Evolutionary conservation across 2,888 invertebrate species (phyloP).

Genomic region (Lissocephala sabroskyi): DNA sequence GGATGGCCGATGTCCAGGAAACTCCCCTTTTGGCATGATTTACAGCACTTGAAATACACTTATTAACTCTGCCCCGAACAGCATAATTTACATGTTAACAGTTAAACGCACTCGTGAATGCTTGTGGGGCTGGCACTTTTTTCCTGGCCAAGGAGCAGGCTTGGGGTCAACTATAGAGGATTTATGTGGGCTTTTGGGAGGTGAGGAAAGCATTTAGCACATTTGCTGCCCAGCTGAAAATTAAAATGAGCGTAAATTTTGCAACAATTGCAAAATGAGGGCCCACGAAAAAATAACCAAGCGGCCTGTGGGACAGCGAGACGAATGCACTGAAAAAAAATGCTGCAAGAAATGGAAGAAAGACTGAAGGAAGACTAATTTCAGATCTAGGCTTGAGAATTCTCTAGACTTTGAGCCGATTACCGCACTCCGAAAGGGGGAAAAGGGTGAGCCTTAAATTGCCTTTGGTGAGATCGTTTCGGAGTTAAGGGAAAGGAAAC

Average conservation of each 20-base stretch:
- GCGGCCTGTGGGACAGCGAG: too few relatives aligned
- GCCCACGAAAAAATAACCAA: too few relatives aligned
- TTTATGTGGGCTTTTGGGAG: slow-evolving; percentile 33
- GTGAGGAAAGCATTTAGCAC: slow-evolving; percentile 39
- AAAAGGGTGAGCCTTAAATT: too few relatives aligned
- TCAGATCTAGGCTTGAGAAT: too few relatives aligned
- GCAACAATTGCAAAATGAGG: slow-evolving; percentile 69
- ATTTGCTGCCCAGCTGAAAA: slow-evolving; percentile 45
- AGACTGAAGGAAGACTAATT: too few relatives aligned
- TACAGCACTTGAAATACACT: slow-evolving; percentile 49
- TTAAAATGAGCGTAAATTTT: slow-evolving; percentile 67
- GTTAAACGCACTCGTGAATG: slow-evolving; percentile 68
- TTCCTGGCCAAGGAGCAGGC: slow-evolving; percentile 13
- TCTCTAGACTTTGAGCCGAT: too few relatives aligned
- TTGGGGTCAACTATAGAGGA: slow-evolving; percentile 34
- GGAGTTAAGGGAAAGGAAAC: too few relatives aligned
- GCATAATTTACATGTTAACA: slow-evolving; percentile 70
- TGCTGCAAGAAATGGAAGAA: too few relatives aligned
- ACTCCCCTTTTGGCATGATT: slow-evolving; percentile 41
- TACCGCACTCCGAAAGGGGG: too few relatives aligned
- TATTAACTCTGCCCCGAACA: slow-evolving; percentile 57
- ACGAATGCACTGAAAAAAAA: too few relatives aligned
- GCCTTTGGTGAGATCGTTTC: too few relatives aligned
- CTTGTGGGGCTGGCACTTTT: slow-evolving; percentile 7
- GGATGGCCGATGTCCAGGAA: too few relatives aligned